These are phyloP conservation scores for Amniataba percoides DNA, from an alignment of 2,797 vertebrate genomes.

Conservation along the genomic window DNA sequence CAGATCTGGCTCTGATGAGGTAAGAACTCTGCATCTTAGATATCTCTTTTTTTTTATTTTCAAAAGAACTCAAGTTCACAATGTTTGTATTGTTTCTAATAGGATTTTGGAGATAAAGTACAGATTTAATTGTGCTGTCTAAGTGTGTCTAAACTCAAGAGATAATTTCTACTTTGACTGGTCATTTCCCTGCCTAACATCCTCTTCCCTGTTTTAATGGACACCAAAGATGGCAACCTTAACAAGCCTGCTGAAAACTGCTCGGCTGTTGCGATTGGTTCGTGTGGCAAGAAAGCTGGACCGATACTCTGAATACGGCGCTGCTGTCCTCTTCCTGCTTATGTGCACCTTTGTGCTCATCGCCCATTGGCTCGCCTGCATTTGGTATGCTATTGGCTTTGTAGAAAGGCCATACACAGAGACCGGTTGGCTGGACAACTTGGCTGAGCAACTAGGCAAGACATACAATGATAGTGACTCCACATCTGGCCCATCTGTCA, in stretches of 20 bases:
- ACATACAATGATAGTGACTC: constrained; percentile 92
- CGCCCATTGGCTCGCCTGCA: constrained; percentile 97
- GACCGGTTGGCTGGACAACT: constrained; percentile 96
- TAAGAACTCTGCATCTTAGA: constrained; percentile 65
- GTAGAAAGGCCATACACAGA: constrained; percentile 96
- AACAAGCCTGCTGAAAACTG: constrained; percentile 96
- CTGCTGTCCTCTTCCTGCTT: constrained; percentile 95
- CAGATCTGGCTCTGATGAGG: constrained; percentile 94
- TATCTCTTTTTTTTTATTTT: not conserved
- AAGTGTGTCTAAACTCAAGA: not conserved
- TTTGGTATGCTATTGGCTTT: constrained; percentile 98
- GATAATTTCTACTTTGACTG: not conserved
- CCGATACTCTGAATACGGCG: constrained; percentile 96
- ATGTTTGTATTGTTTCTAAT: not conserved
- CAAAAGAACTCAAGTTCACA: not conserved
- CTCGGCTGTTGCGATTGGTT: constrained; percentile 93
- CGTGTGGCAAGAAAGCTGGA: constrained; percentile 97
- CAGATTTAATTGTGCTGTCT: not conserved
- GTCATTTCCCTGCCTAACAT: constrained; percentile 16
- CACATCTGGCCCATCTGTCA: constrained; percentile 92
- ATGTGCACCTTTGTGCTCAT: constrained; percentile 99
- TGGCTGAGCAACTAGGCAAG: constrained; percentile 95
- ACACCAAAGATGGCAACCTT: constrained; percentile 90
- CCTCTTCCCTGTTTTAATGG: constrained; percentile 27
- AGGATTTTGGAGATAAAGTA: not conserved